A percentile compares a stretch with the other conserved stretches of the same genome.
These are phyloP conservation scores for Archilochus colubris DNA, from an alignment of 2,113 vertebrate genomes.

Conservation along the genomic window DNA sequence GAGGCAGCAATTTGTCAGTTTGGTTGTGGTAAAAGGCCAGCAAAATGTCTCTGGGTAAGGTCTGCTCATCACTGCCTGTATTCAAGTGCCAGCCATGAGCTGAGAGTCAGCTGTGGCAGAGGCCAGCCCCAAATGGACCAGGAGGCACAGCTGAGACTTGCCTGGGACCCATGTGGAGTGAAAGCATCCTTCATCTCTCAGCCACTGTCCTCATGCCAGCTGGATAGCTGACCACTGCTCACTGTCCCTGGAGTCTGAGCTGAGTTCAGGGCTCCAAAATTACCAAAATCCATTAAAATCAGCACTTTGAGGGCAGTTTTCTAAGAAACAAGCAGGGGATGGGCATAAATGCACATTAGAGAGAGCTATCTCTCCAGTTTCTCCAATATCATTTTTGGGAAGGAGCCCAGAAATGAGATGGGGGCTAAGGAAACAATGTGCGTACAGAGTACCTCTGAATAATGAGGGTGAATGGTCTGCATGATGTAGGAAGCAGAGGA, in stretches of 20 bases:
- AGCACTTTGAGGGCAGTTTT: neutral
- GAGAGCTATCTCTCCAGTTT: neutral
- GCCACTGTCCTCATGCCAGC: neutral
- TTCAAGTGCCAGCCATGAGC: neutral
- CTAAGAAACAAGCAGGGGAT: neutral
- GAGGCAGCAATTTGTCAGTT: slow-evolving; percentile 17
- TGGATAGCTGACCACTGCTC: neutral
- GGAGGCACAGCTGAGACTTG: neutral
- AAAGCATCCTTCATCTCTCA: neutral
- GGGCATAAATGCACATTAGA: neutral
- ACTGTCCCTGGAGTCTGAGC: neutral
- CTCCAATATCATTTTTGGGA: neutral
- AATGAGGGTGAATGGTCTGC: neutral
- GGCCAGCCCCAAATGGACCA: accelerated
- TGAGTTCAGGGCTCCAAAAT: neutral
- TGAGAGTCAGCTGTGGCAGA: neutral
- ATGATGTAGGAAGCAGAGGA: neutral
- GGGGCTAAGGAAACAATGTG: neutral
- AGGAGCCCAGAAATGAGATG: neutral
- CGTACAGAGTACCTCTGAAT: neutral
- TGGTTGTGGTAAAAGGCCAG: neutral
- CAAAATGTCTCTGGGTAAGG: neutral
- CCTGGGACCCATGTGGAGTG: no score
- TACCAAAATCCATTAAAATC: neutral
- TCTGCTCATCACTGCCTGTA: neutral